Base-by-base conservation (phyloP, 2,888 invertebrate species). In the Lacanobia oleracea region DNA sequence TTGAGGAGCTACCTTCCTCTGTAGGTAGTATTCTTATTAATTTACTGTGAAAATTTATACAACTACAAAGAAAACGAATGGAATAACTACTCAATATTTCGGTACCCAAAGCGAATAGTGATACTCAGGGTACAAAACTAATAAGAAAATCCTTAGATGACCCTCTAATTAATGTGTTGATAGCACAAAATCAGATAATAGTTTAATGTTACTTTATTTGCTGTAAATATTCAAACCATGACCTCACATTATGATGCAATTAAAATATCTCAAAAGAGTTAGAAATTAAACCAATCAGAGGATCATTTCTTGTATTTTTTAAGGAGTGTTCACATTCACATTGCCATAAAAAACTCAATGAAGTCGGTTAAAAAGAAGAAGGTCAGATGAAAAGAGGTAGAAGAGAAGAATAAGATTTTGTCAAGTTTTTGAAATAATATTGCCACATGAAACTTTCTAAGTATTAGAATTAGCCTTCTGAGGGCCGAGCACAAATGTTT, bases 241-340 rank as follows among this genome's bases (percentile, higher is more conserved):
- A 74, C 66, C 51, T 66, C 80, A 76, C 9, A 16, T 50, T 53
- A 56, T 62, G 66, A 79, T 66, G 62, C 21, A 66, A 53, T 48
- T 59, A 14, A 18, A 64, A 33, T 27, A 43, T 21, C 12, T 53
- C 5, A 21, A 27, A 27, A 23, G 8, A n/a, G n/a, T 27, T 50
- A 12, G 16, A 18, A 45, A 50, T 21, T 0, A 3, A 10, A 33
- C 33, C 33, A 12, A 43, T 54, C 6, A 12, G 23, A 33, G 43
- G 9, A 12, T 16, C 2, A 8, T 9, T 48, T 48, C 48, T 9
- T 48, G n/a, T 8, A 48, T 48, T 48, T n/a, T 48, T 3, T n/a
- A 8, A 12, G 9, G 18, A n/a, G 48, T 8, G n/a, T n/a, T 43
- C 12, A 12, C 43, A 50, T 50, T 8, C 33, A 33, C 33, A 33